Percentiles rank a stretch among this genome's conserved stretches.
Evolutionary conservation across 2,797 vertebrate species (phyloP).

Genomic region (Jordanella pulchra): DNA sequence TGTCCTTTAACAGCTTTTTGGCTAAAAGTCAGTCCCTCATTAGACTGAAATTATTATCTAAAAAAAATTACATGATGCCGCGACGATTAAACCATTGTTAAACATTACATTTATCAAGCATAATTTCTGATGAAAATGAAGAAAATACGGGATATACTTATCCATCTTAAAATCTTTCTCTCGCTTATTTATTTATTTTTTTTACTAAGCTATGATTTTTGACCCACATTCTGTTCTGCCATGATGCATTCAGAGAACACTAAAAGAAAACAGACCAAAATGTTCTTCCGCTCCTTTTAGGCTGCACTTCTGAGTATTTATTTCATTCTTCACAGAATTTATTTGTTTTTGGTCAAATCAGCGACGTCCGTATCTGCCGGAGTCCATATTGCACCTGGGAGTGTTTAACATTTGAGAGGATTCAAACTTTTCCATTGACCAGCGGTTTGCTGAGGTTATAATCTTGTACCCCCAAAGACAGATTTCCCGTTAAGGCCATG

Average conservation of each 20-base stretch:
- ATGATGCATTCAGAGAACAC: constrained; percentile 45
- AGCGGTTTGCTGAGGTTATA: constrained; percentile 78
- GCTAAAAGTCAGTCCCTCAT: too few species aligned
- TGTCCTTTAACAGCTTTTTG: too few species aligned
- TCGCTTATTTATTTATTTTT: not conserved
- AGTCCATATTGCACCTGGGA: constrained; percentile 71
- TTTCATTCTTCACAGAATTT: constrained; percentile 73
- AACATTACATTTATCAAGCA: not conserved
- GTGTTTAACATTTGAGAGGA: constrained; percentile 70
- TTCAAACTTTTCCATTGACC: constrained; percentile 80
- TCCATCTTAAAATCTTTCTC: not conserved
- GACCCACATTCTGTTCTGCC: constrained; percentile 13
- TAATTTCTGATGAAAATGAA: not conserved
- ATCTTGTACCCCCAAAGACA: constrained; percentile 79
- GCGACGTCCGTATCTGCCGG: constrained; percentile 69
- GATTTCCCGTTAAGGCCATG: constrained; percentile 80
- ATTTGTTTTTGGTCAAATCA: constrained; percentile 81
- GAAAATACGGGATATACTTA: not conserved
- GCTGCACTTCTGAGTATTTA: constrained; percentile 60
- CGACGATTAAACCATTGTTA: not conserved
- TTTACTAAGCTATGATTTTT: constrained; percentile 17
- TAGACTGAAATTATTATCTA: not conserved
- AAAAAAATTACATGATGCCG: not conserved
- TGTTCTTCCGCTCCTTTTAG: constrained; percentile 52
- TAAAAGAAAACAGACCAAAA: constrained; percentile 51